Evolutionary conservation across 1,140 invertebrate genomes (phyloP).

Genomic region (Lepeophtheirus salmonis): DNA sequence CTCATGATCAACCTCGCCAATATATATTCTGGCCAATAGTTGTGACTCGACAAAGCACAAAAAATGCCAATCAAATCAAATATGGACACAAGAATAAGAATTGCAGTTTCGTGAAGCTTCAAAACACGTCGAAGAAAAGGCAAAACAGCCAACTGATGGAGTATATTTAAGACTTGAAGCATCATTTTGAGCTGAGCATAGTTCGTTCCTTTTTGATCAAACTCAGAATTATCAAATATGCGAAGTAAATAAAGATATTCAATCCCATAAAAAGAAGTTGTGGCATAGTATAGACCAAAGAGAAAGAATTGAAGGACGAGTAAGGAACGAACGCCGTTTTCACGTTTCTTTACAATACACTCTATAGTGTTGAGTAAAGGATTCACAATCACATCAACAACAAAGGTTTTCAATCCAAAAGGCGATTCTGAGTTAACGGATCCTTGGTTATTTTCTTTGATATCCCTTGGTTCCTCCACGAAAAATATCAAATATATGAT

Average conservation of each 20-base stretch:
- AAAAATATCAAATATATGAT: background rate
- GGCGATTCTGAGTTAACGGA: too few species aligned
- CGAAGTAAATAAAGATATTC: background rate
- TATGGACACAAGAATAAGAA: background rate
- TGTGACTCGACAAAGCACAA: background rate
- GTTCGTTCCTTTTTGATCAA: background rate
- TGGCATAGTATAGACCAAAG: background rate
- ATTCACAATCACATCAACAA: background rate
- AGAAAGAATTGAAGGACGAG: background rate
- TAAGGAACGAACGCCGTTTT: background rate
- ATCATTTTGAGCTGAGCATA: background rate
- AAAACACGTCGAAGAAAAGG: background rate
- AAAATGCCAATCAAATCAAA: background rate
- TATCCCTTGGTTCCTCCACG: background rate
- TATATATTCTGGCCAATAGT: background rate
- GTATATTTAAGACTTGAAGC: background rate
- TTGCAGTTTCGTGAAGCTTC: background rate
- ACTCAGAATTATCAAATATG: background rate
- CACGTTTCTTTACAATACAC: background rate
- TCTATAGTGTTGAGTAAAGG: background rate
- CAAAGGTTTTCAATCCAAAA: background rate
- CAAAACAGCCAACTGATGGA: background rate
- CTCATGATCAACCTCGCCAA: background rate
- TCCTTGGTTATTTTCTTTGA: background rate
- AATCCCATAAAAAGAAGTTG: background rate